Base-by-base conservation (phyloP, 1,140 invertebrate species). In the Alviniconcha marisindica region DNA sequence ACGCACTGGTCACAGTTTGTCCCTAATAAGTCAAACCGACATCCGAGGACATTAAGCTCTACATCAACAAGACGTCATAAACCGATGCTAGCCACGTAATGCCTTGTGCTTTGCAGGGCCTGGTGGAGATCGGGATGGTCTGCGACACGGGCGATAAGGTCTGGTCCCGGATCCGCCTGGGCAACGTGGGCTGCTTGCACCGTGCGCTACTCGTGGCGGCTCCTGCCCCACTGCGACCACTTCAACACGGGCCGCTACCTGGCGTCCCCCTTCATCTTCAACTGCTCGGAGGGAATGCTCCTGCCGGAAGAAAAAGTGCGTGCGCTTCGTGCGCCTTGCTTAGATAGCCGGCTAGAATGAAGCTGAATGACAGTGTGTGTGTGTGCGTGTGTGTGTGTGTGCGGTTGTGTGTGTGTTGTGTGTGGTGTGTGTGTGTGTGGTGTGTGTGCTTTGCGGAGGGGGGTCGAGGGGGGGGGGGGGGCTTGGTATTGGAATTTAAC, bases 241-340 rank as follows among this genome's bases (percentile, higher is more conserved):
- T 71, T 71, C 69, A n/a, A 40, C 69, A 71, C 69, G 2, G 69
- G 69, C 69, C 69, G 69, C 69, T 71, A 71, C 69, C 33, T 33
- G 18, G 2, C 15, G 14, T 71, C 69, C 0, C 69, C 69, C 36
- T 71, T 71, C 69, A 24, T 71, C 69, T 71, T 71, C 69, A 40
- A 71, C 69, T 14, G 1, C 36, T 0, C 24, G 7, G 36, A 71
- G 14, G 69, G 69, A 31, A 36, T 33, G 1, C 33, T 71, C 18
- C 69, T 71, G 36, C 69, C 69, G 15, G 69, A 71, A 33, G 33
- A 71, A 28, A 71, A 71, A 36, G 69, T 71, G 36, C 33, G 36
- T 40, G n/a, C n/a, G n/a, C n/a, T n/a, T n/a, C n/a, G n/a, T n/a
- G n/a, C n/a, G n/a, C n/a, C n/a, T n/a, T n/a, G n/a, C n/a, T n/a